Evolutionary conservation across 2,797 vertebrate species (phyloP).

Genomic region (Megaceryle alcyon): DNA sequence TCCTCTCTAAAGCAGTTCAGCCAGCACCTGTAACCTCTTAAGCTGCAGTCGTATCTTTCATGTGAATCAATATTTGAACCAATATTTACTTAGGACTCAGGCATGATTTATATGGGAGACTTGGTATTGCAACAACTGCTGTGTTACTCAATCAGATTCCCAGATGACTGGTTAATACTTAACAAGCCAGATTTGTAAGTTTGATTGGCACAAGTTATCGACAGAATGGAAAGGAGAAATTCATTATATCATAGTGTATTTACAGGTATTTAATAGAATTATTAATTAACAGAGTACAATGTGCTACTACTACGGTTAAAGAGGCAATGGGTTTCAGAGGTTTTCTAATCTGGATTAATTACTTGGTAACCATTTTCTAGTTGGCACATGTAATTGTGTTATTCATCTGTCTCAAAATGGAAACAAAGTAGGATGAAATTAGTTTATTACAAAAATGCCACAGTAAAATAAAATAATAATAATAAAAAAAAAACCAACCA

Average conservation of each 20-base stretch:
- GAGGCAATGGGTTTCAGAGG: not conserved
- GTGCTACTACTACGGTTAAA: not conserved
- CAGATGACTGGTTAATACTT: conserved; percentile 65
- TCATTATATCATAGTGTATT: not conserved
- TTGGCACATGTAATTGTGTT: not conserved
- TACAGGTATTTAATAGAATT: not conserved
- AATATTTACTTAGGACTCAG: conserved; percentile 60
- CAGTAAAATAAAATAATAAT: not conserved
- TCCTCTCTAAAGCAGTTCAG: not conserved
- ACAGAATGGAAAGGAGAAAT: not conserved
- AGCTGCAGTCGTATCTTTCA: conserved; percentile 30
- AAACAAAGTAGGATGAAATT: not conserved
- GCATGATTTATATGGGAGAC: conserved; percentile 56
- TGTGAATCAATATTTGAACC: conserved; percentile 51
- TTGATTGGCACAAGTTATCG: not conserved
- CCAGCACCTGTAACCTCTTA: conserved; percentile 21
- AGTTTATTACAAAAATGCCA: not conserved
- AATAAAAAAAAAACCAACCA: too few relatives aligned
- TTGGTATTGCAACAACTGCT: conserved; percentile 56
- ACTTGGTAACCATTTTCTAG: not conserved
- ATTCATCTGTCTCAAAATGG: not conserved
- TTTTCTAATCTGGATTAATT: not conserved
- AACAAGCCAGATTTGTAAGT: conserved; percentile 39
- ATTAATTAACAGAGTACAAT: not conserved
- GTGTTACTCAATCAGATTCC: conserved; percentile 66